Percentiles rank a stretch among this genome's conserved stretches.
Evolutionary conservation across 2,113 vertebrate species (phyloP).

Genomic region (Saguinus midas): DNA sequence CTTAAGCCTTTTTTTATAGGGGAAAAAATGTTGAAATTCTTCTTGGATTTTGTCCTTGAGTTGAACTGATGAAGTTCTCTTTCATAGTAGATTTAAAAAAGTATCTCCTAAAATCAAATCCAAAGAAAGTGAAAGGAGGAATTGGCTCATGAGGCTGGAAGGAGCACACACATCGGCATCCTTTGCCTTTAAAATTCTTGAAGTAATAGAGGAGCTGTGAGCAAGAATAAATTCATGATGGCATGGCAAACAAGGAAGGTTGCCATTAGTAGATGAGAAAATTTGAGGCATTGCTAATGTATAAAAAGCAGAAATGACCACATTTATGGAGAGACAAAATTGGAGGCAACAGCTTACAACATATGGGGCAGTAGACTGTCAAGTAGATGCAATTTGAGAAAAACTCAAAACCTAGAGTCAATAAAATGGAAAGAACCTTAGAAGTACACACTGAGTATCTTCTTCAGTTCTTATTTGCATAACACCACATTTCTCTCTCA

Average conservation of each 20-base stretch:
- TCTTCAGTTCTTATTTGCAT: not conserved
- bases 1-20: not conserved
- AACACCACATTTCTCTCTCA: not conserved
- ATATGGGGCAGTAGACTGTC: not conserved
- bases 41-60: not conserved
- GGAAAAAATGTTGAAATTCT: not conserved
- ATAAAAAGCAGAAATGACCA: not conserved
- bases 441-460: not conserved
- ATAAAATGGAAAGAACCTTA: not conserved
- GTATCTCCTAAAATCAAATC: not conserved
- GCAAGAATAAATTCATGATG: not conserved
- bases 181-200: not conserved
- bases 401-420: not conserved
- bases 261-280: not conserved
- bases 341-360: not conserved
- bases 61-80: not conserved
- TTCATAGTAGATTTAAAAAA: not conserved
- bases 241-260: not conserved
- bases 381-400: not conserved
- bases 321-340: not conserved
- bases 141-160: not conserved
- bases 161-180: no score
- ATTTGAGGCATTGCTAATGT: not conserved
- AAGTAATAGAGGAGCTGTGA: not conserved
- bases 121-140: not conserved